These are phyloP conservation scores for Lordiphosa andalusiaca DNA, from an alignment of 2,888 invertebrate species.

Conservation along the genomic window DNA sequence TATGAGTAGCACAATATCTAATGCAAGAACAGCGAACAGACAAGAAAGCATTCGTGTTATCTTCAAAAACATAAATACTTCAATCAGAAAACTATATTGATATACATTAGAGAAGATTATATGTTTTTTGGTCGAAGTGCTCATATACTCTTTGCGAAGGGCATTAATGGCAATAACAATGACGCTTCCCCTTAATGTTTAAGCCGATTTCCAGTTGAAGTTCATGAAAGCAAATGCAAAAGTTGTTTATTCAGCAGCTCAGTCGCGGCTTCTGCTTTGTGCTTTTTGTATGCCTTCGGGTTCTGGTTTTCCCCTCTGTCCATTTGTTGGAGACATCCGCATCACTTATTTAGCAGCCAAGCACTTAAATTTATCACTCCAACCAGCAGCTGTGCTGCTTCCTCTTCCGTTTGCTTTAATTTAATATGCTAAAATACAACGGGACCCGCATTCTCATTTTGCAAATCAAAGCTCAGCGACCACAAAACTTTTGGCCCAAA, in stretches of 20 bases:
- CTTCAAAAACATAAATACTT: too few relatives aligned
- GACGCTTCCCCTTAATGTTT: constrained; percentile 34
- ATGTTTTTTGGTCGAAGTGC: too few relatives aligned
- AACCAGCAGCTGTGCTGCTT: constrained; percentile 20
- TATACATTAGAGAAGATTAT: too few relatives aligned
- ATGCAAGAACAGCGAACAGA: too few relatives aligned
- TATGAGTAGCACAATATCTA: too few relatives aligned
- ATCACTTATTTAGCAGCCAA: constrained; percentile 66
- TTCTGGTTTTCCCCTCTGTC: background rate
- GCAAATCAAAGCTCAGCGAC: constrained; percentile 60
- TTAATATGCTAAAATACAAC: constrained; percentile 72
- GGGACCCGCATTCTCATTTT: constrained; percentile 48
- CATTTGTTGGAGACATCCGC: constrained; percentile 12
- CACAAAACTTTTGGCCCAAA: constrained; percentile 52
- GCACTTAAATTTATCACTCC: constrained; percentile 72
- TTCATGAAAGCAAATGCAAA: constrained; percentile 67
- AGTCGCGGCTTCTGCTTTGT: constrained; percentile 54
- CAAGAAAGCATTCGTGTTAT: too few relatives aligned
- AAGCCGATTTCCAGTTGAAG: constrained; percentile 64
- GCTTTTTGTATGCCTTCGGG: constrained; percentile 16
- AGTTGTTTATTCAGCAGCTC: constrained; percentile 66
- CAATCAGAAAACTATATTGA: too few relatives aligned
- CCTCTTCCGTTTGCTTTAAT: constrained; percentile 63
- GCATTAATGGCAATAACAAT: constrained; percentile 29
- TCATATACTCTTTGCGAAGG: constrained; percentile 14